phyloP scores from a whole-genome alignment of 2,888 invertebrate species.

The Trichopoda pennipes region DNA sequence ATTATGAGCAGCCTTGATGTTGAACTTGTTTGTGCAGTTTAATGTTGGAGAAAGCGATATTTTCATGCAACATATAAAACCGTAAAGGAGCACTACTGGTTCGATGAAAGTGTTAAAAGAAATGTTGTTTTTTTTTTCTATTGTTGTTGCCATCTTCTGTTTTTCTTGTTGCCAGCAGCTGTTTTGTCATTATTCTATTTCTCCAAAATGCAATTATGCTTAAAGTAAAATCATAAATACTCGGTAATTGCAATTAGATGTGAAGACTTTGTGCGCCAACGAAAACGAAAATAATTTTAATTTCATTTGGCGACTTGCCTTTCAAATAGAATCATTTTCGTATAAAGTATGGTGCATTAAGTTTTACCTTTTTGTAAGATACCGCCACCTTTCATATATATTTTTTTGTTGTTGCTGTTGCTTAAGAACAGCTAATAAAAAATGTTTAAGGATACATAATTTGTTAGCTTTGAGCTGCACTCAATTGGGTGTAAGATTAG shows the following conservation, averaged over 20 bases:
- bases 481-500: no score
- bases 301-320: not conserved
- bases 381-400: not conserved
- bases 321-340: not conserved
- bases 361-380: not conserved
- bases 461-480: no score
- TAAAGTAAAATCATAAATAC: not conserved
- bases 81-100: not conserved
- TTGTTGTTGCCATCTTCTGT: constrained; percentile 10
- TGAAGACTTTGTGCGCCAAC: not conserved
- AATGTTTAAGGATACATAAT: no score
- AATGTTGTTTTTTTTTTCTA: constrained; percentile 24
- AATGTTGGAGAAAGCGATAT: constrained; percentile 39
- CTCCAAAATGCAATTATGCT: no score
- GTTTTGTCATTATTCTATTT: constrained; percentile 21
- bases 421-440: no score
- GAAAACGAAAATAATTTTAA: not conserved
- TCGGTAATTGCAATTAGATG: constrained; percentile 22
- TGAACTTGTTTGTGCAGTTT: constrained; percentile 4
- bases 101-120: constrained; percentile 30
- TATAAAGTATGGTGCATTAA: constrained; percentile 24
- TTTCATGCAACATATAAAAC: not conserved
- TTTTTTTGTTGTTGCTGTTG: no score
- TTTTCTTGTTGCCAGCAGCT: constrained; percentile 38
- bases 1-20: not conserved